Conservation (phyloP, 1,140 invertebrate genomes). For the Zaprionus gabonicus region DNA sequence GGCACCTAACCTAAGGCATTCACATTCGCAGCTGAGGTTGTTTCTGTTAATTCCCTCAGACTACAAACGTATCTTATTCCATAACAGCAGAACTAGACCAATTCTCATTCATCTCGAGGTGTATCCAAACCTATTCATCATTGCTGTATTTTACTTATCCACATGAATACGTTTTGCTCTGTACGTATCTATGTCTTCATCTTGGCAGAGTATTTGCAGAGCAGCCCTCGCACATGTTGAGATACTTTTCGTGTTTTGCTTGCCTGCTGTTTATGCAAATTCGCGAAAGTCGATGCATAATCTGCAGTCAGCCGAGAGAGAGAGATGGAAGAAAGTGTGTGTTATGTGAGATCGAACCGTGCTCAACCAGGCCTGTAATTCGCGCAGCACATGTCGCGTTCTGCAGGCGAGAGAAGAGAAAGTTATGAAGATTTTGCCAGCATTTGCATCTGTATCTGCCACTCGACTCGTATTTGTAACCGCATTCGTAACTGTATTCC, state of each 20-base stretch:
- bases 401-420: not conserved
- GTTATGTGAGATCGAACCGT: conserved; percentile 23
- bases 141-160: not conserved
- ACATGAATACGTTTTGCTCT: not conserved
- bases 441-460: not conserved
- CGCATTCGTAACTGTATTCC: conserved; percentile 2
- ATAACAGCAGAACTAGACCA: too few species aligned
- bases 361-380: conserved; percentile 26
- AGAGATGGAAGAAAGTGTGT: not conserved
- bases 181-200: not conserved
- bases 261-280: conserved; percentile 73
- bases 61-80: too few species aligned
- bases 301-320: not conserved
- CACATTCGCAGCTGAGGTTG: too few species aligned
- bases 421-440: conserved; percentile 20
- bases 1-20: too few species aligned
- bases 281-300: conserved; percentile 34
- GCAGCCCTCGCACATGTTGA: not conserved
- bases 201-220: not conserved
- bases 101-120: too few species aligned
- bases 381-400: conserved; percentile 11
- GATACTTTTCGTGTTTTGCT: not conserved
- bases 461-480: not conserved
- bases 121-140: too few species aligned
- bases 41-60: too few species aligned